Evolutionary conservation across 1,140 invertebrate genomes (phyloP), one percentile per base, ranked within the genome.

Genomic region (Phymorhynchus buccinoides): DNA sequence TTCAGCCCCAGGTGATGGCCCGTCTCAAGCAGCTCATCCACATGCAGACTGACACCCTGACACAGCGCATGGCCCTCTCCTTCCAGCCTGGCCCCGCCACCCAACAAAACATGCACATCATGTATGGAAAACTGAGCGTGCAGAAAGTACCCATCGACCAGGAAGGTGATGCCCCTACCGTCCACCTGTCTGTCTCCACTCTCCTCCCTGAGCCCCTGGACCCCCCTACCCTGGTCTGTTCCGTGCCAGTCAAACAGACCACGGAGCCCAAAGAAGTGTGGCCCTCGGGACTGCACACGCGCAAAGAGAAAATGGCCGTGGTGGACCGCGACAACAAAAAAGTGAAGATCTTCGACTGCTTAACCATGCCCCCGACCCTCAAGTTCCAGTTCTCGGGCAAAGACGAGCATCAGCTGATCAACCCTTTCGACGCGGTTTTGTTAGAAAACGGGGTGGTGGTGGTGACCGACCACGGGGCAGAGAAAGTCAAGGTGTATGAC

Each of bases 261-360:
- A 62, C 84, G 22, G 91, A 92, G 66, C 48, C 16, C 37, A 90
- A 89, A 41, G 90, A 92, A 44, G 90, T 91, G 4, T 93, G 91
- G 91, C 92, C 92, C 39, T 91, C 89, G 39, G 92, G 92, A 22
- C 44, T 93, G 18, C 82, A 86, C 18, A 83, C 90, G 3, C 88
- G 86, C 0, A 86, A 85, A 41, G 52, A 85, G 39, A 88, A 88
- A 7, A 85, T 89, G 32, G 77, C 89, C 66, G 88, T 91, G 3
- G 88, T 91, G 37, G 92, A 93, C 84, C 85, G 92, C 62, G 92
- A 91, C 80, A 93, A 93, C 85, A 88, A 88, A 68, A 88, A 86
- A 42, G 87, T 93, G n/a, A 93, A 93, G 78, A 86, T 92, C 6
- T 92, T 87, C 79, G 87, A 88, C 68, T 85, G 83, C 56, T 84